Base-by-base conservation (phyloP, 2,797 vertebrate species). In the Tragelaphus oryx region DNA sequence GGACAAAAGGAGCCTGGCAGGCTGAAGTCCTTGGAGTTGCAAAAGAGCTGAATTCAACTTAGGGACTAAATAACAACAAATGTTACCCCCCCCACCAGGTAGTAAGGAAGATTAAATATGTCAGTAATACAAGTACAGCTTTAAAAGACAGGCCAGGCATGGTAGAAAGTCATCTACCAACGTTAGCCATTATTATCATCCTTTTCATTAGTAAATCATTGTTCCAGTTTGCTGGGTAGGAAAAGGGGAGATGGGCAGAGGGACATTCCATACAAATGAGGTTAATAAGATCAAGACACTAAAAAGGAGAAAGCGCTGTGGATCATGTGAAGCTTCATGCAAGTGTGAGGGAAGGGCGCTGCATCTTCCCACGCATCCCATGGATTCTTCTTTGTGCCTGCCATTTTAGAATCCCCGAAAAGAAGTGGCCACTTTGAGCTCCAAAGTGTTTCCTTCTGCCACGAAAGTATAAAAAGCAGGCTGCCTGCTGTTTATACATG, bases 351-450 rank as follows among this genome's bases (percentile, higher is more conserved):
- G 3, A 11, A 1, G 8, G 24, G 18, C 0, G 1, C 4, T 1
- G 13, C 2, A 1, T 33, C 65, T 89, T 37, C n/a, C 48, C 14
- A 1, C 18, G 16, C 4, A 0, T 10, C 1, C 1, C 4, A 0
- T 6, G 5, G 10, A 1, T 6, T 12, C 71, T 59, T 87, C 52
- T 59, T 13, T 33, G 74, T n/a, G 14, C 30, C 91, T 6, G 0
- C 80, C 44, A 41, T 18, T 33, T 52, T 54, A 54, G 85, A 87
- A 54, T 71, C 22, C 65, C 79, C 3, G 10, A 79, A 71, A 89
- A 28, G 4, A 24, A 59, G 60, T 28, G 68, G 41, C 74, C 60
- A 12, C 60, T 30, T 68, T 50, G 37, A 68, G 55, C 41, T 57
- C 68, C 62, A 30, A 48, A 33, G 83, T 48, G 16, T 82, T 96